Evolutionary conservation across 2,888 invertebrate species (phyloP), one percentile per base, ranked within the genome.

Genomic region (Rugalucina vietnamica): DNA sequence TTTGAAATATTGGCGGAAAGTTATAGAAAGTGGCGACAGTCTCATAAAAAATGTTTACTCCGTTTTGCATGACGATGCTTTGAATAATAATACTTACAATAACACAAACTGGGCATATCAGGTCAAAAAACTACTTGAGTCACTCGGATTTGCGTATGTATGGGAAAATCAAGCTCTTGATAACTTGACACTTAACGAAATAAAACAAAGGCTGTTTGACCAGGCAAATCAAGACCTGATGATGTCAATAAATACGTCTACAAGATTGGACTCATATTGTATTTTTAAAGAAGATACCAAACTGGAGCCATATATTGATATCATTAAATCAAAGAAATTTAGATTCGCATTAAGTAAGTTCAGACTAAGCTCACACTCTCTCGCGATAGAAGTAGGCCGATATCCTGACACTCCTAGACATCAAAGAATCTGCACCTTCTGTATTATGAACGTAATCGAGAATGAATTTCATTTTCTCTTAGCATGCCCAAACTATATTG

Each of bases 161-260:
- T 73, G 73, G 50, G 14, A 72, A 39, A 72, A 39, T 43, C 70
- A 69, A 77, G 49, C 54, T n/a, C n/a, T 29, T 37, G 36, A 32
- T 18, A 32, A 10, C 10, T 5, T 8, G 4, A 29, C 69, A 29
- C 29, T 21, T 32, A 1, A 29, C n/a, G 14, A 18, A n/a, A 10
- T 32, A 1, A 70, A 70, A 34, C 34, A 36, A 24, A 34, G 70
- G n/a, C n/a, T 70, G 34, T 2, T 36, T 70, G 70, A 70, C 10
- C 21, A 29, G 18, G 34, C 34, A 34, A 4, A 70, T n/a, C 70
- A 70, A 10, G n/a, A 34, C 1, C 24, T 34, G 27, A n/a, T 32
- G 21, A 37, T 24, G 37, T 10, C 32, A 12, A 2, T 70, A 37
- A 36, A 34, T 32, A 5, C 36, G 8, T 70, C 36, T 34, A 14